Evolutionary conservation across 1,140 invertebrate genomes (phyloP).

Genomic region (Zaprionus taronus): DNA sequence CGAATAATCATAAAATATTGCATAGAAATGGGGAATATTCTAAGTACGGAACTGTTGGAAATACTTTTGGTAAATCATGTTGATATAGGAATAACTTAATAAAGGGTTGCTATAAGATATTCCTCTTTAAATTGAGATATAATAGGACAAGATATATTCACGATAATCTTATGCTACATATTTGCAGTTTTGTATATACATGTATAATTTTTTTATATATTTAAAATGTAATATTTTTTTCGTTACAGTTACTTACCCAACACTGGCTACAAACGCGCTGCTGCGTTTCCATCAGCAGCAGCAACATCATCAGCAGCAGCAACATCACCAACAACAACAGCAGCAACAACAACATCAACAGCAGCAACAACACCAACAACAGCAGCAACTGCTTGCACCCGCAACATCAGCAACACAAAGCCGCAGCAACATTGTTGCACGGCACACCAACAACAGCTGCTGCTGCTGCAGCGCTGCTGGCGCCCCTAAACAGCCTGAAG

Average conservation of each 20-base stretch:
- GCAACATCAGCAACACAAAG: slow-evolving; percentile 41
- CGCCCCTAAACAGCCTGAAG: slow-evolving; percentile 61
- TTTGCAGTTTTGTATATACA: no score
- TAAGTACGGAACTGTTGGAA: no score
- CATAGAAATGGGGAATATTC: no score
- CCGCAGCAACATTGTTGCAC: slow-evolving; percentile 32
- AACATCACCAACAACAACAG: slow-evolving; percentile 50
- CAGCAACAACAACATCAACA: slow-evolving; percentile 54
- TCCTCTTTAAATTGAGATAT: no score
- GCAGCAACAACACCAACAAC: slow-evolving; percentile 36
- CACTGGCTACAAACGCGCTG: slow-evolving; percentile 66
- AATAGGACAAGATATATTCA: no score
- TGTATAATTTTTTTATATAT: not conserved
- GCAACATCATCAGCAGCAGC: slow-evolving; percentile 61
- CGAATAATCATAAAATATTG: no score
- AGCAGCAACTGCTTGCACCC: slow-evolving; percentile 46
- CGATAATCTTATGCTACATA: no score
- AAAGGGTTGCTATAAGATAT: no score
- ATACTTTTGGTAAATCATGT: no score
- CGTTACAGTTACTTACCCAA: slow-evolving; percentile 54
- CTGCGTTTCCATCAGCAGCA: slow-evolving; percentile 77
- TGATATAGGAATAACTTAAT: no score
- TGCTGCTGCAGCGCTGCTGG: slow-evolving; percentile 43
- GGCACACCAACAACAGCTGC: slow-evolving; percentile 25
- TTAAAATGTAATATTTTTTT: not conserved